Base-by-base conservation (phyloP, 2,113 vertebrate genomes). In the Reinhardtius hippoglossoides region DNA sequence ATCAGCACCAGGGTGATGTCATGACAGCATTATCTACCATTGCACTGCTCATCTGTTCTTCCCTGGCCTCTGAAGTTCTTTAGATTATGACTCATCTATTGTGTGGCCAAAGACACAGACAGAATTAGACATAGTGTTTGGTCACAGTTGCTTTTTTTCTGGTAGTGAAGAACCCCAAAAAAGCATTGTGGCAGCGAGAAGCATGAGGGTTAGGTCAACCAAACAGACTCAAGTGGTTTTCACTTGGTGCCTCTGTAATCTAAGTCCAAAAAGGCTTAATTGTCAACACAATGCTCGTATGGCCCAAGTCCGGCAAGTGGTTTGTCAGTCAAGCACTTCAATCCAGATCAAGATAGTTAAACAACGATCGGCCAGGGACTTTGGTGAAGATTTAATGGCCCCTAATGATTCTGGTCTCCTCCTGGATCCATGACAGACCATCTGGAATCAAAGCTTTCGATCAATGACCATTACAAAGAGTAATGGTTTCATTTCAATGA, bases 1-100 rank as follows among this genome's bases (percentile, higher is more conserved):
- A 88, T 93, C 89, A 90, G 85, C 62, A 23, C 76, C 70, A 69
- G 73, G 85, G 68, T 89, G 88, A 87, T 87, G 86, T 90, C 86
- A 92, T 92, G 89, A 86, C 87, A 90, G 82, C 74, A 86, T 84
- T 87, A 84, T 87, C 84, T 79, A 79, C 78, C 80, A 85, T 70
- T 80, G 70, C 86, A 78, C 65, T 66, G 56, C 83, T 86, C 81
- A 81, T 86, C 72, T 82, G 84, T 76, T 87, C 77, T 76, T 78
- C 70, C 61, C 67, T 74, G 65, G 50, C 76, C 60, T 67, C 69
- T 78, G 78, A 67, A 68, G 56, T 69, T 83, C 52, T 60, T 81
- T 69, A 46, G 55, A 85, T 74, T 64, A 83, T 83, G 81, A 88
- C 81, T 88, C 83, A 87, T 76, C 75, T 78, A 68, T 73, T 81